Percentiles rank a stretch among this genome's conserved stretches.
Evolutionary conservation across 2,888 invertebrate species (phyloP).

Genomic region (Idaea biselata): DNA sequence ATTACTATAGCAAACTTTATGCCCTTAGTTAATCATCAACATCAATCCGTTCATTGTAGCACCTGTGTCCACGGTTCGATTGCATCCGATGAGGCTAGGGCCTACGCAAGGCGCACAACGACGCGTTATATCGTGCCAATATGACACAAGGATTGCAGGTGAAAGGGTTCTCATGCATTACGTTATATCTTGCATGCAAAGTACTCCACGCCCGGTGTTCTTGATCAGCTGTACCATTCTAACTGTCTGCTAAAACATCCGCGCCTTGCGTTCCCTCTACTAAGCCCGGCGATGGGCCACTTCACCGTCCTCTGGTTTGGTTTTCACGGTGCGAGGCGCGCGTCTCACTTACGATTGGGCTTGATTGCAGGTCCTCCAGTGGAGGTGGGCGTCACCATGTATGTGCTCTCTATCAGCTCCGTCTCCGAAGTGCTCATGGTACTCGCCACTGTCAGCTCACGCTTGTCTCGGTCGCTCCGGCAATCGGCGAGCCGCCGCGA

Average conservation of each 20-base stretch:
- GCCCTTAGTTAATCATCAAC: slow-evolving; percentile 75
- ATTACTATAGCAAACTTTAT: slow-evolving; percentile 60
- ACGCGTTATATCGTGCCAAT: slow-evolving; percentile 29
- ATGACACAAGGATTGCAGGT: slow-evolving; percentile 6
- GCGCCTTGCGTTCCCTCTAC: slow-evolving; percentile 46
- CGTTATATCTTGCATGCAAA: slow-evolving; percentile 23
- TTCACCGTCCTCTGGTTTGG: slow-evolving; percentile 68
- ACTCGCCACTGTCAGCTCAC: slow-evolving; percentile 79
- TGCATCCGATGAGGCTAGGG: slow-evolving; percentile 45
- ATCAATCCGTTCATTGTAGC: slow-evolving; percentile 78
- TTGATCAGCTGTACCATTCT: slow-evolving; percentile 25
- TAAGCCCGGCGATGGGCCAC: slow-evolving; percentile 62
- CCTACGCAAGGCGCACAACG: slow-evolving; percentile 38
- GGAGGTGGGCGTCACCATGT: slow-evolving; percentile 98
- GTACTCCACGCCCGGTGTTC: slow-evolving; percentile 12
- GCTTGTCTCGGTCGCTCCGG: slow-evolving; percentile 71
- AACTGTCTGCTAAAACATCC: slow-evolving; percentile 36
- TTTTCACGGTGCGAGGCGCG: slow-evolving; percentile 65
- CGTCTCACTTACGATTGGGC: slow-evolving; percentile 71
- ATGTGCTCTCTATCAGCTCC: slow-evolving; percentile 98
- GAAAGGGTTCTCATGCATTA: slow-evolving; percentile 19
- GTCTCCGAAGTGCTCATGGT: slow-evolving; percentile 99
- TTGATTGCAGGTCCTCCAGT: slow-evolving; percentile 96
- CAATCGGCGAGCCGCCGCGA: slow-evolving; percentile 58
- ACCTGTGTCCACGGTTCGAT: slow-evolving; percentile 78